phyloP scores from a whole-genome alignment of 1,140 invertebrate genomes.

The Zaprionus camerounensis region DNA sequence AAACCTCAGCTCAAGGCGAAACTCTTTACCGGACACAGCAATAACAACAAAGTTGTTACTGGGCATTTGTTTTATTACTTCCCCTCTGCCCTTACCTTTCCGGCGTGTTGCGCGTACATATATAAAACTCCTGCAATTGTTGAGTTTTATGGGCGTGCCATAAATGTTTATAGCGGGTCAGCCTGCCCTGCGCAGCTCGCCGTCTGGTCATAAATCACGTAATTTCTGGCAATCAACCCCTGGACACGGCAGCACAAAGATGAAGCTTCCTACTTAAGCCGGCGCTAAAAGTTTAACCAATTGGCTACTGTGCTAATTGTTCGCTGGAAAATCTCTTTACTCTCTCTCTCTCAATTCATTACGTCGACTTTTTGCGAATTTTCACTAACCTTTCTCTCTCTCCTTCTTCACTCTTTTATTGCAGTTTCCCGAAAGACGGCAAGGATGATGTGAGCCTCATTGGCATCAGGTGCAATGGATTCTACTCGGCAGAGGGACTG shows the following conservation, averaged over 20 bases:
- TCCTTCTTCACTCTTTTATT: conserved; percentile 39
- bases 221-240: conserved; percentile 28
- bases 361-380: conserved; percentile 5
- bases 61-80: conserved; percentile 34
- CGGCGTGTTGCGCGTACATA: background rate
- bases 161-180: conserved; percentile 26
- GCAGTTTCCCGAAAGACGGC: conserved; percentile 59
- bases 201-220: conserved; percentile 23
- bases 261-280: conserved; percentile 23
- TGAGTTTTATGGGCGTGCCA: conserved; percentile 18
- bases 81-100: background rate
- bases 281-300: conserved; percentile 57
- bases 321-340: conserved; percentile 13
- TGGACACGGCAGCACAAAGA: background rate
- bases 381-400: conserved; percentile 14
- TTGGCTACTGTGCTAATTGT: conserved; percentile 39
- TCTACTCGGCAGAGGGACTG: conserved; percentile 39
- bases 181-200: background rate
- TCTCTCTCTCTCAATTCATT: conserved; percentile 16
- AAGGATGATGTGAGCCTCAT: conserved; percentile 46
- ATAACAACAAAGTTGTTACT: conserved; percentile 23
- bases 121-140: conserved; percentile 30
- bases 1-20: conserved; percentile 10
- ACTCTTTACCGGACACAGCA: conserved; percentile 3
- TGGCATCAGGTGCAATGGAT: conserved; percentile 32